Evolutionary conservation across 2,797 vertebrate genomes (phyloP), one percentile per base, ranked within the genome.

Genomic region (Alcedo atthis): DNA sequence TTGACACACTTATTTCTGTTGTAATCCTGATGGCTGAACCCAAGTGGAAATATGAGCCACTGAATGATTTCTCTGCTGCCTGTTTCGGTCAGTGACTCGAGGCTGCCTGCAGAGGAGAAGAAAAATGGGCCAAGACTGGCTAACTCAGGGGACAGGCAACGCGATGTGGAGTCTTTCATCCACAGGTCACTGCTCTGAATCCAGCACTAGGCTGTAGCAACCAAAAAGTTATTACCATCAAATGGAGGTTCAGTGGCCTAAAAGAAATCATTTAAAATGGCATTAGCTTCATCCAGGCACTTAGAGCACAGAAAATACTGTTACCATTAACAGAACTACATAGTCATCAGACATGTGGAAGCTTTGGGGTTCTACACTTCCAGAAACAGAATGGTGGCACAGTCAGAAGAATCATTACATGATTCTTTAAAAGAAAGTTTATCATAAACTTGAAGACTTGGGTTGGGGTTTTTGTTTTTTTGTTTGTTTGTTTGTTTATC

Each of bases 121-220:
- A 22, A 66, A 76, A 86, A 74, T 0, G 0, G 33, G 33, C 48
- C 71, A 73, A 82, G 68, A 49, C 42, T 32, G 15, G 42, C 48
- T 67, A 48, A 64, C 30, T 58, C 59, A 12, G 49, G 66, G 54
- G 55, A 68, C 45, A 63, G 37, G 70, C 88, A 85, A 20, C 33
- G 53, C 83, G 55, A 81, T 19, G 10, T 2, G 30, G 48, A 83
- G 68, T 80, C 84, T 91, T 88, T 91, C 78, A 75, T 77, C 89
- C 35, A 9, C n/a, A 91, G 85, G 90, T 62, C 75, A 68, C 48
- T 89, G 93, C 73, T 81, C 55, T 26, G 61, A 87, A 90, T 79
- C 87, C 69, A 90, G 81, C 70, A 73, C n/a, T 75, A 74, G 67
- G 25, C 18, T 84, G 17, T 2, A 54, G 54, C 28, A 80, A 76